Base-by-base conservation (phyloP, 2,113 vertebrate genomes). In the Limanda limanda region DNA sequence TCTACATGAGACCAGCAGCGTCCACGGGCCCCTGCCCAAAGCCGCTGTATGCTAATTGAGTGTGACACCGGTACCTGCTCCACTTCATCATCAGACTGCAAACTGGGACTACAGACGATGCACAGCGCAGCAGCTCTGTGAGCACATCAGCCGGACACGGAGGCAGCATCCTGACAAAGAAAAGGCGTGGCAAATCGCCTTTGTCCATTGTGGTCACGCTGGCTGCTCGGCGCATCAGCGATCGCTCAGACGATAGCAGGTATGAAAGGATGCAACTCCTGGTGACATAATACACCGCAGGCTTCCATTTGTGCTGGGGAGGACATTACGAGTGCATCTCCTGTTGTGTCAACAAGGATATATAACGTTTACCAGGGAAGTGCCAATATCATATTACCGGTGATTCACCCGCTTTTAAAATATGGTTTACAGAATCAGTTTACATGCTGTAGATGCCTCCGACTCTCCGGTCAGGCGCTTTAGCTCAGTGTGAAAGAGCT, bases 391-490 rank as follows among this genome's bases (percentile, higher is more conserved):
- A 27, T 27, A 75, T 91, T 91, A 90, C 89, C 77, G 55, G 82
- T 86, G 82, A 88, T 83, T 88, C 80, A 79, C 75, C 64, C 68
- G 74, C 85, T 92, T 91, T 91, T 87, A 89, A 90, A 92, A 92
- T 85, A 88, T 85, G 86, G 47, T 87, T 90, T 85, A 83, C 82
- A 82, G 85, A 90, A 89, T 90, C 84, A 74, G 74, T 67, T 90
- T 88, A 91, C 88, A 86, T 47, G 13, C 78, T 45, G 87, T 45
- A 42, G 77, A 21, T 31, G 74, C 45, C 67, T 62, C 65, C 7
- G 78, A 85, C 23, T 64, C 65, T 72, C 27, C 75, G 52, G 83
- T 85, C 83, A 83, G 78, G 65, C 76, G 9, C 63, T 85, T 85
- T 40, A 78, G 51, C 66, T 78, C 35, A 1, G 65, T 1, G 56